These are phyloP conservation scores for Mamestra brassicae DNA, from an alignment of 2,888 invertebrate genomes.

Conservation along the genomic window DNA sequence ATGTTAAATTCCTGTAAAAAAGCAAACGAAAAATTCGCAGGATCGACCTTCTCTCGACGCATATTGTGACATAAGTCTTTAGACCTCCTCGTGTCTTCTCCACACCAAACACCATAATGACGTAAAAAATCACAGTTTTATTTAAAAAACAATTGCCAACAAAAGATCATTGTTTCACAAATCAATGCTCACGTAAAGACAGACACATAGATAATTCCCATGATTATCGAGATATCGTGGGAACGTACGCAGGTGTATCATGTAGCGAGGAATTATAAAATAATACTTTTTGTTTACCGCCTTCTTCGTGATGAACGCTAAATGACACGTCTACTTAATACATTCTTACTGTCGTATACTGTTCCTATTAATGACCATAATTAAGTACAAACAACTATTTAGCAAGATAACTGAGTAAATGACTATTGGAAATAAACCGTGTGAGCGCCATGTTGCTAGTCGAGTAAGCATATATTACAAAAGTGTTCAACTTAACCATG, in stretches of 20 bases:
- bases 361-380: conserved; percentile 40
- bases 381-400: conserved; percentile 39
- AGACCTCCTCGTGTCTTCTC: not conserved
- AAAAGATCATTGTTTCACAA: conserved; percentile 54
- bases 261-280: conserved; percentile 73
- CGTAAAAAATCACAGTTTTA: conserved; percentile 3
- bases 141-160: conserved; percentile 17
- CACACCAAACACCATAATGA: not conserved
- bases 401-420: conserved; percentile 21
- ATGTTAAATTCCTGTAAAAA: too few relatives aligned
- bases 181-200: conserved; percentile 65
- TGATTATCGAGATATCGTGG: conserved; percentile 84
- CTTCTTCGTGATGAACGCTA: conserved; percentile 47
- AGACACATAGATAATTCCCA: conserved; percentile 78
- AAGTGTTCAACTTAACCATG: not conserved
- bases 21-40: too few relatives aligned
- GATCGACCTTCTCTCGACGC: not conserved
- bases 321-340: conserved; percentile 59
- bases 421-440: conserved; percentile 11
- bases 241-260: conserved; percentile 82
- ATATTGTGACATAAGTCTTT: not conserved
- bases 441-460: not conserved
- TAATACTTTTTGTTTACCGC: conserved; percentile 69
- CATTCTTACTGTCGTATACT: conserved; percentile 49
- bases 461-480: not conserved